Base-by-base conservation (phyloP, 1,140 invertebrate genomes). In the Cydia splendana region DNA sequence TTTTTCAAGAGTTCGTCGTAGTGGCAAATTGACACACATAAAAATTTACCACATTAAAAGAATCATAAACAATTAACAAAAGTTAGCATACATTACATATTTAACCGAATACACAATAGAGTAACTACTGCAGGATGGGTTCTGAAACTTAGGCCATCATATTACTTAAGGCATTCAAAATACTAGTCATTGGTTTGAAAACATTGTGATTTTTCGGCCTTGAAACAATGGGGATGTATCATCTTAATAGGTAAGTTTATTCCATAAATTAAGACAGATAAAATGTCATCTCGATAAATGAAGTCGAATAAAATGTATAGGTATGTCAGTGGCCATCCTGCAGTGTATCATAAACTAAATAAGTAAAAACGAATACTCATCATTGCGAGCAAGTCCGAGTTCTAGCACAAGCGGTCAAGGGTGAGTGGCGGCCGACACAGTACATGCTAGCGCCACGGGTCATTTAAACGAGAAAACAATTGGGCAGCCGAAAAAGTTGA, bases 401-500 rank as follows among this genome's bases (percentile, higher is more conserved):
- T 87, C 82, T 89, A 92, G 88, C 85, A 77, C 78, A 91, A 91
- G 91, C 90, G 84, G 82, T 87, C 86, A 85, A 86, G 81, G 71
- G 42, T 82, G 85, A 82, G 78, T 82, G 86, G 77, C 77, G 85
- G 86, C 87, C 85, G 81, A 78, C 79, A 80, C 83, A 82, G 78
- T 78, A 85, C 89, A 91, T 88, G 87, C 83, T 86, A 83, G 79
- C 87, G 84, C 85, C 85, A 80, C 85, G 82, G 82, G 86, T 93
- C 92, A 94, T 93, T 93, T 93, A 91, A 93, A 93, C 81, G 92
- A 93, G 91, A 93, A 94, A 90, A 90, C 91, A 86, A 94, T 93
- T 87, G 93, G 93, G 88, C 93, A 94, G 84, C 93, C 92, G 86
- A 94, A 93, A 93, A 94, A 93, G 89, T 91, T 94, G 91, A 93